Conservation (phyloP, 2,113 vertebrate species). For the Pollimyrus isidori region DNA sequence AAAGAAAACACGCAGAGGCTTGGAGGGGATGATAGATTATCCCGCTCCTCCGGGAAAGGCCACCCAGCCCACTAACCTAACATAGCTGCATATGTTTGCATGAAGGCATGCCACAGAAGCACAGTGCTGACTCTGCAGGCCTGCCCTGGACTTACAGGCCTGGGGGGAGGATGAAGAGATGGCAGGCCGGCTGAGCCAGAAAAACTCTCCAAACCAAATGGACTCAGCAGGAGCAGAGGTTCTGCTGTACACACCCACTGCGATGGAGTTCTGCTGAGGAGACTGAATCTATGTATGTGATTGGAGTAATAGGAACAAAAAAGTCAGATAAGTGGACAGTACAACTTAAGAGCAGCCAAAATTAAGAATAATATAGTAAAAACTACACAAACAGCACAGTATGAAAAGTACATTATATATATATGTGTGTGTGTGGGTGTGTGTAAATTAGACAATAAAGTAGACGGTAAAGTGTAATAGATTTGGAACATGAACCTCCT, state of each 20-base stretch:
- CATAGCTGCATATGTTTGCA: background rate
- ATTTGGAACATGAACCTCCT: background rate
- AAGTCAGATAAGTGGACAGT: background rate
- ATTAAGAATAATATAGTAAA: no score
- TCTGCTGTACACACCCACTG: constrained; percentile 10
- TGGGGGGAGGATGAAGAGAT: background rate
- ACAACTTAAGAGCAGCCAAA: no score
- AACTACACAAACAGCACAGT: no score
- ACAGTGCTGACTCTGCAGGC: constrained; percentile 3
- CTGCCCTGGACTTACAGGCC: background rate
- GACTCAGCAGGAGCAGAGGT: constrained; percentile 10
- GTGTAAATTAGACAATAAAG: no score
- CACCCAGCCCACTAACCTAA: background rate
- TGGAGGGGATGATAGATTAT: background rate
- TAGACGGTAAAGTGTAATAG: background rate
- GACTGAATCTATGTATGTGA: background rate
- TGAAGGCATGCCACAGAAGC: background rate
- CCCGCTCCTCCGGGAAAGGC: background rate
- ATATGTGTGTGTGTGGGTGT: no score
- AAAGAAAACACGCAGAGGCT: background rate
- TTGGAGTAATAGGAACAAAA: background rate
- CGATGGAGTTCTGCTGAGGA: constrained; percentile 18
- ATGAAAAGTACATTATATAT: no score
- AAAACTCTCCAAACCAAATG: constrained; percentile 6
- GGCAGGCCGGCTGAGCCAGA: background rate